Evolutionary conservation across 1,140 invertebrate genomes (phyloP).

Genomic region (Scaptodrosophila lebanonensis): DNA sequence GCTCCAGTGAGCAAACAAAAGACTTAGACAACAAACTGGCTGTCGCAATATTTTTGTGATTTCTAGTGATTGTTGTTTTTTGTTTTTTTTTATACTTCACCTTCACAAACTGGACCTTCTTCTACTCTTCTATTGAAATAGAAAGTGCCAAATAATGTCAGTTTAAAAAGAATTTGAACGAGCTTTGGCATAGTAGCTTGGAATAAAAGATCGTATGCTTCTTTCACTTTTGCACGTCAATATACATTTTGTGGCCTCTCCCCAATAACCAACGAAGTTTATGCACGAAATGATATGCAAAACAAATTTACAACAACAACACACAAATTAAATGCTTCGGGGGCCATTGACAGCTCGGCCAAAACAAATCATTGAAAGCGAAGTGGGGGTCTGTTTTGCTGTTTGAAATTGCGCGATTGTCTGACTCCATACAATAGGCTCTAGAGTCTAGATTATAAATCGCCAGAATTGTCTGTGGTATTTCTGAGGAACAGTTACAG

Average conservation of each 20-base stretch:
- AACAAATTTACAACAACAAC: constrained; percentile 25
- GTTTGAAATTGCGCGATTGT: too few relatives aligned
- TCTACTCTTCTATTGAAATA: constrained; percentile 41
- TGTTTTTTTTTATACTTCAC: constrained; percentile 23
- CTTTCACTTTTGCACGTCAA: constrained; percentile 56
- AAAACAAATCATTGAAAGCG: too few relatives aligned
- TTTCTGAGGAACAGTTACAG: constrained; percentile 40
- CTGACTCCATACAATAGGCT: too few relatives aligned
- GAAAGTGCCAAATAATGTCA: constrained; percentile 43
- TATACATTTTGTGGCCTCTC: too few relatives aligned
- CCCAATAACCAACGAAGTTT: too few relatives aligned
- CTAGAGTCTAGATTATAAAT: too few relatives aligned
- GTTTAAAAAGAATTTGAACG: constrained; percentile 38
- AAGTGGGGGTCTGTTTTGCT: background rate
- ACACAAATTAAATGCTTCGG: constrained; percentile 14
- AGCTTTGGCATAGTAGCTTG: constrained; percentile 16
- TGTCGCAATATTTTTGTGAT: too few relatives aligned
- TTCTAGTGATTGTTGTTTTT: constrained; percentile 68
- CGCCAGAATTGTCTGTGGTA: too few relatives aligned
- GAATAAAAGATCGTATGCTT: too few relatives aligned
- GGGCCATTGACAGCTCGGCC: too few relatives aligned
- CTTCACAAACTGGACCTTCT: too few relatives aligned
- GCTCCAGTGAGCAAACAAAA: constrained; percentile 31
- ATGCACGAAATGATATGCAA: constrained; percentile 25
- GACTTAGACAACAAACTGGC: constrained; percentile 51